These are phyloP conservation scores for Aleadryas rufinucha DNA, from an alignment of 2,113 vertebrate genomes.

Conservation along the genomic window DNA sequence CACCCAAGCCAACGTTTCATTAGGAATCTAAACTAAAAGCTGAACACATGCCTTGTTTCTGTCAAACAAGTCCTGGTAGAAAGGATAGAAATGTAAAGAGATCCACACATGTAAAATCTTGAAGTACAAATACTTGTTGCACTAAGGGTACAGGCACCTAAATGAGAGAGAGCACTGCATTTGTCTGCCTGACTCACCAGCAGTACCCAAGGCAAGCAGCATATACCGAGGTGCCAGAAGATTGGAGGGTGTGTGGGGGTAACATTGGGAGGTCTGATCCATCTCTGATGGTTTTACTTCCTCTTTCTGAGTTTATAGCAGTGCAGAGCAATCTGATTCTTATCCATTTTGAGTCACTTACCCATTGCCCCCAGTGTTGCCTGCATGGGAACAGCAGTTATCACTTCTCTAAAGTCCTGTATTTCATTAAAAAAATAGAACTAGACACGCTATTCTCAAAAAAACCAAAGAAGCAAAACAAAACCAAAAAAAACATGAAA, in stretches of 20 bases:
- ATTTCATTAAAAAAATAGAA: neutral
- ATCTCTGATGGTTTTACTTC: neutral
- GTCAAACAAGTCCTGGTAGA: neutral
- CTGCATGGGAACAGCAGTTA: neutral
- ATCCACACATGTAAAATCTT: neutral
- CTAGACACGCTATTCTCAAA: fast-evolving
- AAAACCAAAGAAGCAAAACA: neutral
- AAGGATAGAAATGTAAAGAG: neutral
- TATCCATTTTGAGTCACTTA: neutral
- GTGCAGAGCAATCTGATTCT: neutral
- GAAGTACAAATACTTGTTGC: neutral
- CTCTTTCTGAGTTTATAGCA: neutral
- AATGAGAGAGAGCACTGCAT: neutral
- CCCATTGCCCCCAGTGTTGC: neutral
- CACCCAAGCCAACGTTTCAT: neutral
- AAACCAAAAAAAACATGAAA: neutral
- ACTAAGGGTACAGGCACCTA: neutral
- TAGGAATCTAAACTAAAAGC: neutral
- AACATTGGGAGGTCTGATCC: neutral
- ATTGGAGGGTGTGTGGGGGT: neutral
- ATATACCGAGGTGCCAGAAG: neutral
- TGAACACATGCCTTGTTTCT: neutral
- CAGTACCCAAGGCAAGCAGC: neutral
- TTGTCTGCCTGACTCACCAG: neutral
- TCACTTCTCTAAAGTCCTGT: neutral